Conservation (phyloP, 2,113 vertebrate genomes). For the Cynoglossus semilaevis region DNA sequence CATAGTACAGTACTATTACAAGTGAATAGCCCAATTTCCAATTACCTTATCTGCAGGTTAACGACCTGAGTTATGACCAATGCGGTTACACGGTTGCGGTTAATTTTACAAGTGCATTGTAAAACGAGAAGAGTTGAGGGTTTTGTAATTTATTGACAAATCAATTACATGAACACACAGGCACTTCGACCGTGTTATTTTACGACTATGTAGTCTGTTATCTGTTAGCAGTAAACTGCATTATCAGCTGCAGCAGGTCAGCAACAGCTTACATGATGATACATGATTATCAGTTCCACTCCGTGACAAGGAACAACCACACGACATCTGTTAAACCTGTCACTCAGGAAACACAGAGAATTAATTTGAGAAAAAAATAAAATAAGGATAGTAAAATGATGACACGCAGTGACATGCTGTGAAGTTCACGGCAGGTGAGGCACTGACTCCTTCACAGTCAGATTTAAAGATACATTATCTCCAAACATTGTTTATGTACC, state of each 20-base stretch:
- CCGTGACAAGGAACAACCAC: not conserved
- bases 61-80: not conserved
- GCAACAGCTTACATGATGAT: not conserved
- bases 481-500: no score
- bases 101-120: not conserved
- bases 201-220: constrained; percentile 2
- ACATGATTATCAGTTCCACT: not conserved
- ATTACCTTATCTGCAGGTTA: constrained; percentile 69
- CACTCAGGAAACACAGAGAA: not conserved
- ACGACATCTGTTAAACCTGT: not conserved
- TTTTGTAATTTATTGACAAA: not conserved
- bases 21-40: constrained; percentile 48
- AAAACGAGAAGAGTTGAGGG: no score
- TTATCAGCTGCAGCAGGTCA: not conserved
- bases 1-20: not conserved
- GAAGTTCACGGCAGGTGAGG: no score
- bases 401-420: no score
- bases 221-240: not conserved
- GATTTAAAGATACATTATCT: no score
- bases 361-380: not conserved
- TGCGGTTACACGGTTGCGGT: not conserved
- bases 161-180: not conserved
- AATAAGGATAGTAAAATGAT: no score
- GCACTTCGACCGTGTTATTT: not conserved
- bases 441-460: no score